phyloP scores from a whole-genome alignment of 2,888 invertebrate species.

The Idaea aversata region DNA sequence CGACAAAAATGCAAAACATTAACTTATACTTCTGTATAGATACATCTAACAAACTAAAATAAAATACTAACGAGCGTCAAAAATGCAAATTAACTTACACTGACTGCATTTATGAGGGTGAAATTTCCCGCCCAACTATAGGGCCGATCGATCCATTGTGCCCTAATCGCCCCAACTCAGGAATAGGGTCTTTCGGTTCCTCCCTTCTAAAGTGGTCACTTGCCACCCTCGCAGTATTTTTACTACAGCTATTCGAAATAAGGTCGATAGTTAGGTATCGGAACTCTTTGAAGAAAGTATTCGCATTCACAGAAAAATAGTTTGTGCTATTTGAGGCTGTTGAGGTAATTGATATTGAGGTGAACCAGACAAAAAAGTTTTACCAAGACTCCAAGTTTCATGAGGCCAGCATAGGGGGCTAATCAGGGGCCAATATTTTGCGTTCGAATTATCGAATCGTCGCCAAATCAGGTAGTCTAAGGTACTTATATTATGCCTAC shows the following conservation, averaged over 20 bases:
- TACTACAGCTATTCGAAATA: conserved; percentile 25
- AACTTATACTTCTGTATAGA: not conserved
- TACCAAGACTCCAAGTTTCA: no score
- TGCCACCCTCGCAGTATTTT: conserved; percentile 43
- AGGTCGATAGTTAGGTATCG: conserved; percentile 10
- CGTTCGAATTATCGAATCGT: no score
- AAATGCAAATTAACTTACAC: conserved; percentile 71
- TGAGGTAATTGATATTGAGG: no score
- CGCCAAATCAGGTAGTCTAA: no score
- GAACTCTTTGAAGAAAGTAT: not conserved
- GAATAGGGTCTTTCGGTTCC: conserved; percentile 34
- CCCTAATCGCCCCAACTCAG: conserved; percentile 56
- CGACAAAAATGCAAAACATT: no score
- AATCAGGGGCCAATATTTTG: no score
- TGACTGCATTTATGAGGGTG: conserved; percentile 36
- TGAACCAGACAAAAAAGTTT: no score
- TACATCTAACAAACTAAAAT: conserved; percentile 13
- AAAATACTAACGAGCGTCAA: conserved; percentile 35
- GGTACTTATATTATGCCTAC: no score
- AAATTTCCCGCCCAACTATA: conserved; percentile 41
- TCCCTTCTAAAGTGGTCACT: conserved; percentile 54
- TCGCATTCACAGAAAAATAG: no score
- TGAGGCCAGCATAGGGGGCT: no score
- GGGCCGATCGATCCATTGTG: conserved; percentile 60
- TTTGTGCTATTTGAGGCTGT: no score